Evolutionary conservation across 2,113 vertebrate genomes (phyloP).

Genomic region (Suricata suricatta): DNA sequence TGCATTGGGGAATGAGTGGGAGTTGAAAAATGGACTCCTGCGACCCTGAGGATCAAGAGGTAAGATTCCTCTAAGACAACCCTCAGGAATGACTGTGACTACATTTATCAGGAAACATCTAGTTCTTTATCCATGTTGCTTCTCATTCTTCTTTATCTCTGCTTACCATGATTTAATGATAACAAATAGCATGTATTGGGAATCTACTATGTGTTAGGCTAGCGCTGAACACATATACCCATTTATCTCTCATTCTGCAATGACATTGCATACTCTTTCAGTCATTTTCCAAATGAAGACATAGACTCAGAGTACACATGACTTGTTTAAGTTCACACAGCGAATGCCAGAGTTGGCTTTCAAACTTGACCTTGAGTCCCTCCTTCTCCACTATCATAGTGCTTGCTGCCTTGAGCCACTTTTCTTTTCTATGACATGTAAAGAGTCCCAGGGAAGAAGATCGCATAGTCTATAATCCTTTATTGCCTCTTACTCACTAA

Average conservation of each 20-base stretch:
- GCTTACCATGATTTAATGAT: background rate
- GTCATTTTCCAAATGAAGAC: background rate
- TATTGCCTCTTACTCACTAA: background rate
- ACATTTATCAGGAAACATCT: background rate
- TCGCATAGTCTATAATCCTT: background rate
- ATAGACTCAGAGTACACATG: background rate
- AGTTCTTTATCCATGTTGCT: background rate
- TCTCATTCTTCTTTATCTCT: background rate
- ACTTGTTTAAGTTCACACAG: background rate
- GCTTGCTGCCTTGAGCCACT: background rate
- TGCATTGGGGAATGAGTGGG: background rate
- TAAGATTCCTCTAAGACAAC: background rate
- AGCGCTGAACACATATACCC: background rate
- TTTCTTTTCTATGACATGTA: background rate
- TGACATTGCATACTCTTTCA: background rate
- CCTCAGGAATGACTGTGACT: background rate
- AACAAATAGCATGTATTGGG: background rate
- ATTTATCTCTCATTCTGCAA: background rate
- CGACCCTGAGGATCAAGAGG: background rate
- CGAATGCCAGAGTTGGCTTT: background rate
- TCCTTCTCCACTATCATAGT: background rate
- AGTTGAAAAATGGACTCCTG: background rate
- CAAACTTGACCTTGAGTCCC: background rate
- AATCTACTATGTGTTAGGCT: background rate
- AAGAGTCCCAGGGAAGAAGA: background rate